Evolutionary conservation across 2,888 invertebrate species (phyloP).

Genomic region (Rotaria magnacalcarata): DNA sequence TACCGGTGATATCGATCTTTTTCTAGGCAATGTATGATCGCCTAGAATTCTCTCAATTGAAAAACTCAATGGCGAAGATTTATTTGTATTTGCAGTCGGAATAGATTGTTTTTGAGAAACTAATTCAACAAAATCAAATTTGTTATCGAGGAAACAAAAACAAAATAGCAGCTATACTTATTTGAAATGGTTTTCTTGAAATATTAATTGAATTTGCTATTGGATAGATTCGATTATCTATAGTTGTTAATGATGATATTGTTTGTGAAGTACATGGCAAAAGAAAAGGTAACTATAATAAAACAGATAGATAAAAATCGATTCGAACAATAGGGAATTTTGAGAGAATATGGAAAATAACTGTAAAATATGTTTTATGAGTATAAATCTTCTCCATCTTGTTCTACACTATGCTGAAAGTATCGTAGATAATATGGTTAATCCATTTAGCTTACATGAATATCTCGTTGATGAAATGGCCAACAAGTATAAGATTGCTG

Average conservation of each 20-base stretch:
- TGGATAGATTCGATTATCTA: background rate
- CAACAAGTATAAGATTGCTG: background rate
- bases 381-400: too few species aligned
- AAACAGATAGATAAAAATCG: too few species aligned
- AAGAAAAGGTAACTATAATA: background rate
- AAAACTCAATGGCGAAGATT: background rate
- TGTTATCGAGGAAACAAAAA: background rate
- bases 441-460: background rate
- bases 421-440: background rate
- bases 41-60: constrained; percentile 2
- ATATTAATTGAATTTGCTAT: background rate
- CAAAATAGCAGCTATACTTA: background rate
- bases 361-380: too few species aligned
- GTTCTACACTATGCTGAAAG: too few species aligned
- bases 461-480: background rate
- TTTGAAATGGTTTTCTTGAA: background rate
- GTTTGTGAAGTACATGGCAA: background rate
- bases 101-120: background rate
- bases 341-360: too few species aligned
- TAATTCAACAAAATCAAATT: background rate
- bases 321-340: too few species aligned
- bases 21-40: background rate
- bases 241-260: background rate
- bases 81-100: background rate
- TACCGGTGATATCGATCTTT: background rate